Base-by-base conservation (phyloP, 2,113 vertebrate genomes). In the Alaudala cheleensis region DNA sequence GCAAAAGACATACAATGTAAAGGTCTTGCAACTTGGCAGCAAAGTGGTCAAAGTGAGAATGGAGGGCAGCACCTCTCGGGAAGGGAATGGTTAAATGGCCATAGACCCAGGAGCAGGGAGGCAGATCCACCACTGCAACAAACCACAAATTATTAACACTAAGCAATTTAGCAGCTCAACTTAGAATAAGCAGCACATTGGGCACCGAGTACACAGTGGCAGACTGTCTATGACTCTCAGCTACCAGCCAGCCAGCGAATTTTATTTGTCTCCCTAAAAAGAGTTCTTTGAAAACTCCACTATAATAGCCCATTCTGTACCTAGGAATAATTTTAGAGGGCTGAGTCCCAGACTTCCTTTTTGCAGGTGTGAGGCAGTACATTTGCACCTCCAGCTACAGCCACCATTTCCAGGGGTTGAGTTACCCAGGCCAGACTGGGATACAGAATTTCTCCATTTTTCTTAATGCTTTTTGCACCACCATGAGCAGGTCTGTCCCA, bases 201-300 rank as follows among this genome's bases (percentile, higher is more conserved):
- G 95, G 94, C 95, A 95, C 95, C 42, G 95, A 96, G 82, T 53
- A 97, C 93, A 96, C 94, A 97, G 96, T 94, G 92, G 96, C 96
- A 96, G 95, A 96, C 95, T 96, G 94, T 96, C 93, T 92, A 96
- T 95, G 94, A 61, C 96, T 94, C 93, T 97, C 92, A 78, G 88
- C 79, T 96, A 95, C 92, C 82, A 96, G 95, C 72, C 85, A 95
- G 95, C 93, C 82, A 97, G 86, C 3, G 12, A 96, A 95, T 95
- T 96, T 96, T 96, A 94, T 96, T 96, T 96, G 96, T 96, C 6
- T 11, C 79, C 88, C 92, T 93, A 93, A 92, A 96, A 97, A 93
- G 95, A 96, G 94, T 96, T 95, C 94, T 96, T 96, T 96, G 93
- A 96, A 92, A 96, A 96, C 92, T 96, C 93, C 40, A 64, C 85